Base-by-base conservation (phyloP, 2,888 invertebrate species). In the Watsonalla binaria region DNA sequence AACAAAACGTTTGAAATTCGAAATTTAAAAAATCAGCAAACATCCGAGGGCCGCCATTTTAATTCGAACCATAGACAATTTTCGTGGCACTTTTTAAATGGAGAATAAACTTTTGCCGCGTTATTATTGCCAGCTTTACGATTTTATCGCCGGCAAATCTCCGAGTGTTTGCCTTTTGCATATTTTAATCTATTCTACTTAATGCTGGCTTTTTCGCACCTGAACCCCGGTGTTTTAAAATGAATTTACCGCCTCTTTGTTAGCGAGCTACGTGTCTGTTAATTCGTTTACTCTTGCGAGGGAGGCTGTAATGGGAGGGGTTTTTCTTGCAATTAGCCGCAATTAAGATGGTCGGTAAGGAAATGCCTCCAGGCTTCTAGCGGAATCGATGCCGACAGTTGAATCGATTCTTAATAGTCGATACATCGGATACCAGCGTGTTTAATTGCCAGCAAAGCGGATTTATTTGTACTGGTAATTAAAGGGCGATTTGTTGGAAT, bases 251-350 rank as follows among this genome's bases (percentile, higher is more conserved):
- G 74, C 78, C 75, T 78, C 80, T 78, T 74, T 74, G 78, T 76
- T 76, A 74, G 72, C 67, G 72, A 74, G 73, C 74, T 76, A 78
- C 84, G 82, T 79, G 80, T 82, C 85, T 82, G 84, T 84, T 88
- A 87, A 88, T 88, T 86, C 86, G 85, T 86, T 89, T 88, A 86
- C 84, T 86, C 86, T 85, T 78, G 80, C 80, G 67, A 72, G 70
- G 72, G 74, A 74, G 69, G 73, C 75, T 71, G 80, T 88, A 86
- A 87, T 86, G 80, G 85, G 80, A 74, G 72, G 76, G 24, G 84
- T 82, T 86, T 86, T 86, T 82, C 88, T 86, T 78, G 76, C 86
- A 86, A 88, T 89, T 89, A 87, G 81, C 82, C 79, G 70, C 84
- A 88, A 88, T 90, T 88, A 89, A 86, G 86, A 84, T 78, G 76